Evolutionary conservation across 2,888 invertebrate species (phyloP), one percentile per base, ranked within the genome.

Genomic region (Ormyrus labotus): DNA sequence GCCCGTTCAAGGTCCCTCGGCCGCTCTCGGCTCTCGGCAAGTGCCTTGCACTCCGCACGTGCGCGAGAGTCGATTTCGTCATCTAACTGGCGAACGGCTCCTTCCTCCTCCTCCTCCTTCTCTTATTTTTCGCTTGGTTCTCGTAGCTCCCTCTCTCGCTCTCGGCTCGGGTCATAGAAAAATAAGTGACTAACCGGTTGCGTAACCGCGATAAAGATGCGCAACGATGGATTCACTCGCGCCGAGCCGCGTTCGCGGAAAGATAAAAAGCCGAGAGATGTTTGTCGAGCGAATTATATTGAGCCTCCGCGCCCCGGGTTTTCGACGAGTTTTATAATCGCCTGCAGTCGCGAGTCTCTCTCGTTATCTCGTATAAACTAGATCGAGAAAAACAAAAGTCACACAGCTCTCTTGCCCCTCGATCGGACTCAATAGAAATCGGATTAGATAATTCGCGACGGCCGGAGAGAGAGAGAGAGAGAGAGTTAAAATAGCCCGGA

Each of bases 1-100:
- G 19, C 48, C 50, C 50, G 70, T 10, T 58, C 80, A 80, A 80
- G 80, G 80, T 75, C 71, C n/a, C 60, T 81, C 70, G 63, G 45
- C 78, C 19, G 13, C 67, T 48, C 45, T n/a, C 63, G 60, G 13
- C 67, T 48, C 45, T n/a, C 63, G 60, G 48, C 78, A 76, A 80
- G 78, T 75, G 78, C 69, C 82, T 80, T 81, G 77, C 78, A 77
- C 79, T 53, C 73, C 61, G 64, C 77, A 65, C 75, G 72, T 63
- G 63, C 63, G 58, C 57, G 50, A n/a, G 45, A 64, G 13, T 8
- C 34, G 34, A 34, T 34, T 34, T 34, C 34, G 34, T 34, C 34
- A 34, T 34, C 34, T 34, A 34, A 34, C 9, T 19, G 7, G 13
- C 60, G 8, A 13, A 19, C 8, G 61, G 13, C 47, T 63, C 47